Base-by-base conservation (phyloP, 2,113 vertebrate species). In the Callipepla squamata region DNA sequence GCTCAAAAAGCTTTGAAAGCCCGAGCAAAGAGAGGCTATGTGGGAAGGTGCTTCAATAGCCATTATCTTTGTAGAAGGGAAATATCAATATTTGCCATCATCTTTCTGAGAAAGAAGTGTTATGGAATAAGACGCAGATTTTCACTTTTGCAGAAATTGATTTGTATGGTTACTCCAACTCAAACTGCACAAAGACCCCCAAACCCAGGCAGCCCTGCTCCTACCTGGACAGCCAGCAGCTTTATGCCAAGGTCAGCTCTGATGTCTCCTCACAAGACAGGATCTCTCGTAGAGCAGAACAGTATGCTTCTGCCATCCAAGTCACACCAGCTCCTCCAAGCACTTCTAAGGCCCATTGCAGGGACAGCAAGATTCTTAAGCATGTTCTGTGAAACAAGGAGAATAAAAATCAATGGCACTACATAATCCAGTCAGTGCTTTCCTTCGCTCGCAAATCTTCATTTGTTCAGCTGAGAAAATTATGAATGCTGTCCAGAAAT, bases 391-490 rank as follows among this genome's bases (percentile, higher is more conserved):
- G 66, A 95, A 96, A 94, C 38, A 72, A 96, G 63, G 51, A 88
- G 63, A 93, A 90, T 89, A 92, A 94, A 96, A 96, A 94, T 95
- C 94, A 95, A 53, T 88, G 48, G 76, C 45, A 91, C 55, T 67
- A 42, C 58, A 78, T 95, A 96, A 96, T 90, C 90, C 74, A 91
- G 85, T 65, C 72, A 22, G 51, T 51, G 53, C 68, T 67, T 93
- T 90, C 48, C 76, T 94, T 66, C 51, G 74, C 77, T 95, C 91
- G 91, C 93, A 96, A 92, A 96, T 96, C 97, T 95, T 90, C 90
- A 86, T 97, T 96, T 95, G 70, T 90, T 94, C 94, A 91, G 69
- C 74, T 22, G 44, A n/a, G 75, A 82, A 96, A 96, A 97, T 97
- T 92, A 96, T 85, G 94, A 94, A 96, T 9, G 15, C 90, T 34